Conservation (phyloP, 2,113 vertebrate genomes). For the Corydoras sp. region DNA sequence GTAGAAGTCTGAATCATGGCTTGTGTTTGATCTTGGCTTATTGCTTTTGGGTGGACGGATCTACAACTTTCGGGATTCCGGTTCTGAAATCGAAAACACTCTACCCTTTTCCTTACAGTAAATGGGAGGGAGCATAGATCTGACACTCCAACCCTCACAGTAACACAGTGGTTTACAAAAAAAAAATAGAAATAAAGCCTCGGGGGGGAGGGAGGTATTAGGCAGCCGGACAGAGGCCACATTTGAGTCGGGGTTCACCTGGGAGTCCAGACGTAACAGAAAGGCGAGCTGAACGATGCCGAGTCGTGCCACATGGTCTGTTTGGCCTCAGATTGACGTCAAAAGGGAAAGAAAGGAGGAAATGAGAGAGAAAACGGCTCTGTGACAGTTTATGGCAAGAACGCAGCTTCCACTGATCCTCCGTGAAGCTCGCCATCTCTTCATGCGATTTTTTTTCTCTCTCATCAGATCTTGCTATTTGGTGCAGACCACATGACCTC, state of each 20-base stretch:
- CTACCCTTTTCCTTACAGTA: slow-evolving; percentile 34
- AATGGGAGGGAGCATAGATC: slow-evolving; percentile 28
- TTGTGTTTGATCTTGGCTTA: slow-evolving; percentile 44
- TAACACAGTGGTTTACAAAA: slow-evolving; percentile 46
- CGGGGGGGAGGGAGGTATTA: slow-evolving; percentile 15
- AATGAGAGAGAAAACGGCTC: slow-evolving; percentile 43
- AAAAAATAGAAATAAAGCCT: not conserved
- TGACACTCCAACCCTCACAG: slow-evolving; percentile 37
- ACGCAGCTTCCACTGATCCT: slow-evolving; percentile 8
- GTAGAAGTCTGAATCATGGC: slow-evolving; percentile 38
- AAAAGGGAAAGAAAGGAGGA: slow-evolving; percentile 29
- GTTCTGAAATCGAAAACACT: slow-evolving; percentile 30
- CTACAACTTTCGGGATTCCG: slow-evolving; percentile 35
- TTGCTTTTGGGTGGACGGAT: slow-evolving; percentile 48
- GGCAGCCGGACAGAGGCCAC: slow-evolving; percentile 13
- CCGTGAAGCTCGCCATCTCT: not conserved
- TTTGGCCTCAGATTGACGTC: slow-evolving; percentile 47
- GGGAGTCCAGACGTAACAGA: slow-evolving; percentile 33
- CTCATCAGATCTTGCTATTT: not conserved
- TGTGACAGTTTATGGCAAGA: slow-evolving; percentile 44
- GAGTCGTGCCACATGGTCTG: slow-evolving; percentile 38
- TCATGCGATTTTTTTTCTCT: not conserved
- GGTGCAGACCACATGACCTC: not conserved
- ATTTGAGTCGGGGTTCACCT: slow-evolving; percentile 13
- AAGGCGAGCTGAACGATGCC: slow-evolving; percentile 41